A percentile compares a stretch with the other conserved stretches of the same genome.
These are phyloP conservation scores for Antrozous pallidus DNA, from an alignment of 2,797 vertebrate genomes.

Conservation along the genomic window DNA sequence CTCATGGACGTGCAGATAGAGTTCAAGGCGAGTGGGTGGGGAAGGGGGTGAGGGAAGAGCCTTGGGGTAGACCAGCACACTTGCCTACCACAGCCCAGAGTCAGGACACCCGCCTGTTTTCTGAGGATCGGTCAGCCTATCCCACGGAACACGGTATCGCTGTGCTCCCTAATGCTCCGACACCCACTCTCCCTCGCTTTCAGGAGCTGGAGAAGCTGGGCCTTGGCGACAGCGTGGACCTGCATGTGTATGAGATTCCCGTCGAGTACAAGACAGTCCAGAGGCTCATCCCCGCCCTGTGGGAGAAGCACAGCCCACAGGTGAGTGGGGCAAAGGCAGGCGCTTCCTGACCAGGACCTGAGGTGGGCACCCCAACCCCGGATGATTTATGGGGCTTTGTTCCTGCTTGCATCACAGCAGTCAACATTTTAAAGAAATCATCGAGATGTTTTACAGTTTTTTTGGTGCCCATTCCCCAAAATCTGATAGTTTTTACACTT, in stretches of 20 bases:
- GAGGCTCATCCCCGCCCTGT: constrained; percentile 89
- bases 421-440: background rate
- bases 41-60: background rate
- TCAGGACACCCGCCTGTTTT: background rate
- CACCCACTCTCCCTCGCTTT: background rate
- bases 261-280: constrained; percentile 94
- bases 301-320: constrained; percentile 92
- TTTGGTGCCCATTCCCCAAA: background rate
- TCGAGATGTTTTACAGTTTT: background rate
- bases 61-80: background rate
- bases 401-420: background rate
- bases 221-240: constrained; percentile 87
- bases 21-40: background rate
- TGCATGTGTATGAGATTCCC: constrained; percentile 92
- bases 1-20: background rate
- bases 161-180: background rate
- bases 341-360: background rate
- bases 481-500: background rate
- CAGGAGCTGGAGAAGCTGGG: constrained; percentile 93
- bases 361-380: background rate
- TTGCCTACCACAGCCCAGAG: background rate
- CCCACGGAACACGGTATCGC: accelerated
- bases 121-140: background rate
- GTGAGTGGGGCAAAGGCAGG: constrained; percentile 79
- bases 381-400: background rate